Conservation (phyloP, 2,113 vertebrate species). For the Sylvia atricapilla region DNA sequence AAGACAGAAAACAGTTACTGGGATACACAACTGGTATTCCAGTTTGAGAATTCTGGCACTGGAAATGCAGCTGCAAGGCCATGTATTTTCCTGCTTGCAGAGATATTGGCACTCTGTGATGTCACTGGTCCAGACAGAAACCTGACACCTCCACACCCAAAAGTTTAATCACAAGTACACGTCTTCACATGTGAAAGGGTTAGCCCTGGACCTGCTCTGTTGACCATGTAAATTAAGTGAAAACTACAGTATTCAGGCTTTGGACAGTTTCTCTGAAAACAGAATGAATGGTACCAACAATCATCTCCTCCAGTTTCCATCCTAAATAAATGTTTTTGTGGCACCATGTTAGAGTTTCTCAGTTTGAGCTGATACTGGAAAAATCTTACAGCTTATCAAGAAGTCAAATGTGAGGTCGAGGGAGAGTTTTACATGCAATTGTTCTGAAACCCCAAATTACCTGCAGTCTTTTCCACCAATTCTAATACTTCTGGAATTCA, state of each 20-base stretch:
- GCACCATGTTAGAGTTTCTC: neutral
- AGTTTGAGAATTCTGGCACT: neutral
- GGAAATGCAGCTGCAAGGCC: neutral
- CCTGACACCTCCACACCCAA: neutral
- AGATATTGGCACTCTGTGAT: no score
- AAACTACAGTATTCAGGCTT: neutral
- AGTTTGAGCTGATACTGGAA: neutral
- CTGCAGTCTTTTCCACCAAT: neutral
- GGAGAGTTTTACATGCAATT: neutral
- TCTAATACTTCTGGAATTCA: neutral
- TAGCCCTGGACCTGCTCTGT: neutral
- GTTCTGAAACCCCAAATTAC: neutral
- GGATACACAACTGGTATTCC: neutral
- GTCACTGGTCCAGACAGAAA: neutral
- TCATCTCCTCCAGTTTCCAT: neutral
- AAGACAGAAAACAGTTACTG: neutral
- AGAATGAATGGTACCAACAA: neutral
- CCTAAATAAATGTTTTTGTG: neutral
- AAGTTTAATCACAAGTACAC: fast-evolving
- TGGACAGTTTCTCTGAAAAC: neutral
- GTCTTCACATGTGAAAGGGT: neutral
- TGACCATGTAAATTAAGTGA: neutral
- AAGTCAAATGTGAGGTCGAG: neutral
- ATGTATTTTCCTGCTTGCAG: neutral
- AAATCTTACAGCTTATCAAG: neutral